phyloP scores from a whole-genome alignment of 2,797 vertebrate genomes.

The Pygocentrus nattereri region DNA sequence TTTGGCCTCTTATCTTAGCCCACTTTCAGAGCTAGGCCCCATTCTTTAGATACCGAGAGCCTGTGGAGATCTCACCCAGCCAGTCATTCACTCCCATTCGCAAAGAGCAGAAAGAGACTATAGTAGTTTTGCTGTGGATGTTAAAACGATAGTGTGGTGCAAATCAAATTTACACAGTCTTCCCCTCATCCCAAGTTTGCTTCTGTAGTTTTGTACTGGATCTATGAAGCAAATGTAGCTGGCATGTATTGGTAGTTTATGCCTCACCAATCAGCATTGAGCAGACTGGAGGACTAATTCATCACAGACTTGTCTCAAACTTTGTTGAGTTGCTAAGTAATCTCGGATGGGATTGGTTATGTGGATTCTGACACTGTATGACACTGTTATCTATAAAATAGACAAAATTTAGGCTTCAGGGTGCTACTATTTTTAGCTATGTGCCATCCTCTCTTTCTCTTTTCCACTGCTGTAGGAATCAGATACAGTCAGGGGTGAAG shows the following conservation, averaged over 20 bases:
- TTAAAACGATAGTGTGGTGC: background rate
- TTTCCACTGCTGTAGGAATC: conserved; percentile 23
- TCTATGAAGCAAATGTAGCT: too few species aligned
- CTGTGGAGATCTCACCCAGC: background rate
- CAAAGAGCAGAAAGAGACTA: background rate
- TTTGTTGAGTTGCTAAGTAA: too few species aligned
- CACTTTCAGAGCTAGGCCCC: conserved; percentile 33
- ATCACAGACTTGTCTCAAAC: too few species aligned
- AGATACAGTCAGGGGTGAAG: conserved; percentile 42
- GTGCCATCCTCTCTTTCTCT: background rate
- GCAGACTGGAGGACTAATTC: too few species aligned
- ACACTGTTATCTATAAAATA: background rate
- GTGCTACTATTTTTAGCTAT: background rate
- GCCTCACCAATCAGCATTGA: too few species aligned
- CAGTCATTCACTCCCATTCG: conserved; percentile 15
- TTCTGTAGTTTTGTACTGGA: too few species aligned
- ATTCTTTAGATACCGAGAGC: conserved; percentile 47
- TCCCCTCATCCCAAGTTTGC: too few species aligned
- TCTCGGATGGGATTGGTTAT: background rate
- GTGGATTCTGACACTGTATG: background rate
- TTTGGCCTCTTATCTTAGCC: conserved; percentile 51
- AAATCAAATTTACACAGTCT: background rate
- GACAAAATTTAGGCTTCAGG: too few species aligned
- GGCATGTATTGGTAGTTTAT: too few species aligned
- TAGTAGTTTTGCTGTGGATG: too few species aligned